phyloP scores from a whole-genome alignment of 2,797 vertebrate species.

The Sebastiscus albofasciatus region DNA sequence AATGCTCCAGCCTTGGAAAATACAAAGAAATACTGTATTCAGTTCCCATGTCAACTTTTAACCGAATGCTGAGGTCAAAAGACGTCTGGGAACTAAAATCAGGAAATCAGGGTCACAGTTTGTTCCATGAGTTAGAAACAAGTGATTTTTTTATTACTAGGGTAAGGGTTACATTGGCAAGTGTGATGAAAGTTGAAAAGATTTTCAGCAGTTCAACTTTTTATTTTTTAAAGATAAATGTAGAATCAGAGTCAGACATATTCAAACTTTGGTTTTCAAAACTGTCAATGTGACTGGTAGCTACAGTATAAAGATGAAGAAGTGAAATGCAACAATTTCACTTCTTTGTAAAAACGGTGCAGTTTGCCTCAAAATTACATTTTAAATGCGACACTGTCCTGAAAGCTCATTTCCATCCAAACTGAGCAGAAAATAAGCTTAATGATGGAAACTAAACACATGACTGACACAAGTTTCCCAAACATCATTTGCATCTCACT shows the following conservation, averaged over 20 bases:
- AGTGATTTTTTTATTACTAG: neutral
- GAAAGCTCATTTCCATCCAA: constrained; percentile 28
- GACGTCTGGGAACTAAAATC: too few relatives aligned
- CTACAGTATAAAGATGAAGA: neutral
- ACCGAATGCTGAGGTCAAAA: neutral
- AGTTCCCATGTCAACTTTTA: neutral
- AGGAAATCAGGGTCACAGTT: neutral
- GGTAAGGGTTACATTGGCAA: too few relatives aligned
- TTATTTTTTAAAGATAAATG: neutral
- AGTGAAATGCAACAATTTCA: neutral
- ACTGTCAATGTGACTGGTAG: neutral
- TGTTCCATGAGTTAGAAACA: neutral
- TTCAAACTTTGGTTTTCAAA: neutral
- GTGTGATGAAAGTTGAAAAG: neutral
- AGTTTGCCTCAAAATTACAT: neutral
- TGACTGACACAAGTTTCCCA: constrained; percentile 29
- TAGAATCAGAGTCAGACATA: neutral
- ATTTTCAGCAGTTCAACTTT: neutral
- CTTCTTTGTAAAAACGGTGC: neutral
- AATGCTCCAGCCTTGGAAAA: neutral
- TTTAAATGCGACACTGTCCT: neutral
- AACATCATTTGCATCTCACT: constrained; percentile 44
- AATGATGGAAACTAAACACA: constrained; percentile 39
- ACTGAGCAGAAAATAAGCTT: constrained; percentile 30
- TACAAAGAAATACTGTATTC: neutral